Base-by-base conservation (phyloP, 2,797 vertebrate genomes). In the Psittacula echo region DNA sequence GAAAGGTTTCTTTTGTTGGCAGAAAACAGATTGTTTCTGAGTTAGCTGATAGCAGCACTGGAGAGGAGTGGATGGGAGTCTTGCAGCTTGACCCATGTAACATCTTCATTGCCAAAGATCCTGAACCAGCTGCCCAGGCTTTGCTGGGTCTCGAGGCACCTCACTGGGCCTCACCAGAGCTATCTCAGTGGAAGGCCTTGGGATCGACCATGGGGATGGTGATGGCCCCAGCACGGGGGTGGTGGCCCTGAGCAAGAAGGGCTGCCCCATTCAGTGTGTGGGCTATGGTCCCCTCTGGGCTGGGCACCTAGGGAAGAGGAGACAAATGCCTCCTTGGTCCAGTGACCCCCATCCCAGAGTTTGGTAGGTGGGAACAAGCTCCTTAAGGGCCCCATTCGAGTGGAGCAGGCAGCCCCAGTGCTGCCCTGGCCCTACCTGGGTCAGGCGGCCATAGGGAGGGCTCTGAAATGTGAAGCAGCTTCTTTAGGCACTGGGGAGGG, bases 391-490 rank as follows among this genome's bases (percentile, higher is more conserved):
- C 51, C 83, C 56, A 0, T 3, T 37, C 29, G 67, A 68, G 85
- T 67, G 47, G 16, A 74, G 56, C 75, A 71, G 85, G 85, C 61
- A 77, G 82, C 66, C 82, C 75, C 73, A 30, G 65, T 3, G 1
- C 86, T 94, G 95, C 88, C 72, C 60, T 13, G 68, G 80, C 83
- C 44, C 9, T 84, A 92, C 88, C 93, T 90, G 71, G 68, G 83
- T 94, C 72, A 81, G 86, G 54, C 60, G 26, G 94, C 90, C 24
- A 39, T 61, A 47, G 90, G 82, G 71, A 84, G 2, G 11, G 80
- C 92, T 95, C 96, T 97, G 91, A 93, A 97, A 96, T 89, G 89
- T 9, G 67, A 89, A 68, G 85, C 95, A 85, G 85, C 93, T 95
- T 96, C 94, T 87, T 95, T 56, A 83, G 87, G 81, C 95, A 12